phyloP scores from a whole-genome alignment of 1,140 invertebrate genomes.

The Macrotrachela quadricornifera region DNA sequence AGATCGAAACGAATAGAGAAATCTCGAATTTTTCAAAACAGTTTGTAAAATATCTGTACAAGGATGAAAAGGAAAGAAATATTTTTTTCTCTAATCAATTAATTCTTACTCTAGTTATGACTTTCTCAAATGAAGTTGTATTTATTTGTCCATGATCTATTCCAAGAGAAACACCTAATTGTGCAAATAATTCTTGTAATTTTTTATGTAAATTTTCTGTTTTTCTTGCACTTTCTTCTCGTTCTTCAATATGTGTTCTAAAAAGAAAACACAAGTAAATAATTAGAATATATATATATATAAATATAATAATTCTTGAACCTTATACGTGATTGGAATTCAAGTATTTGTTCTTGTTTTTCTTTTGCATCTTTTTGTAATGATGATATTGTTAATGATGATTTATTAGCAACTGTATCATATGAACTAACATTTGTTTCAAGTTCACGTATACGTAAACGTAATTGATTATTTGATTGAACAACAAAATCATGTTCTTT shows the following conservation, averaged over 20 bases:
- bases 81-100: not conserved
- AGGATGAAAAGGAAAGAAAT: too few relatives aligned
- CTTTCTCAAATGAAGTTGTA: not conserved
- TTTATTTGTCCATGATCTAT: too few relatives aligned
- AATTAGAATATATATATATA: not conserved
- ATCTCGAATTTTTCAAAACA: too few relatives aligned
- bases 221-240: slow-evolving; percentile 17
- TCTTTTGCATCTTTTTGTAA: not conserved
- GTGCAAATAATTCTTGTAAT: slow-evolving; percentile 15
- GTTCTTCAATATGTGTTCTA: slow-evolving; percentile 21
- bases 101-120: slow-evolving; percentile 10
- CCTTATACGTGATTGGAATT: not conserved
- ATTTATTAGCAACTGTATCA: not conserved
- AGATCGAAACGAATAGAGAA: too few relatives aligned
- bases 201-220: slow-evolving; percentile 13
- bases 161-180: slow-evolving; percentile 10
- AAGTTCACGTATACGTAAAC: not conserved
- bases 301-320: not conserved
- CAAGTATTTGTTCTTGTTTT: not conserved
- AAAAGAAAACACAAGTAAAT: too few relatives aligned
- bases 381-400: not conserved
- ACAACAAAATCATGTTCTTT: not conserved
- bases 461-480: not conserved
- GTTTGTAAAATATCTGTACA: too few relatives aligned
- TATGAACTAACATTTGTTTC: not conserved